Conservation (phyloP, 2,113 vertebrate genomes). For the Neodontobutis hainanensis region DNA sequence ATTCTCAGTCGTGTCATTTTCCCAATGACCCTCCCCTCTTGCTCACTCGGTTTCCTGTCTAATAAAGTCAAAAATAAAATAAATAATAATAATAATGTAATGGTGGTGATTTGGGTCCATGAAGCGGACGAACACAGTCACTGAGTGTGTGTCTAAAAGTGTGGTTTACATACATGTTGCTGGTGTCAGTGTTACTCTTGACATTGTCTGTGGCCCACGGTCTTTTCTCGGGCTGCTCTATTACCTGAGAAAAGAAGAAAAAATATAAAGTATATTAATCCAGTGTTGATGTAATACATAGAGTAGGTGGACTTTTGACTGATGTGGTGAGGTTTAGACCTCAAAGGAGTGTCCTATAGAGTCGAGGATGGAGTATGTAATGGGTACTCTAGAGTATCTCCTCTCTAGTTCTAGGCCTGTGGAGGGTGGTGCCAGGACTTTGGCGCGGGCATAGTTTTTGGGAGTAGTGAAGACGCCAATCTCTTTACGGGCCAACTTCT, state of each 20-base stretch:
- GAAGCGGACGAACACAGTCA: too few relatives aligned
- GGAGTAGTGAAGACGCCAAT: conserved; percentile 79
- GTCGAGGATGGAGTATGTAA: conserved; percentile 85
- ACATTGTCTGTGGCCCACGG: conserved; percentile 39
- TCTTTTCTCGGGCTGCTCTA: conserved; percentile 38
- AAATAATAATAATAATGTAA: too few relatives aligned
- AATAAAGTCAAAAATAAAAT: too few relatives aligned
- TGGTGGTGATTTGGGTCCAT: too few relatives aligned
- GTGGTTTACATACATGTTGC: conserved; percentile 56
- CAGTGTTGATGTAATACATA: not conserved
- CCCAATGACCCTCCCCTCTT: too few relatives aligned
- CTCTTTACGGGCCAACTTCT: conserved; percentile 86
- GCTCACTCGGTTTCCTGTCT: too few relatives aligned
- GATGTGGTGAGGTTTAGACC: conserved; percentile 59
- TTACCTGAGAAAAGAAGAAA: conserved; percentile 35
- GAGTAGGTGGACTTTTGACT: not conserved
- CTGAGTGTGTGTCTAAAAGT: not conserved
- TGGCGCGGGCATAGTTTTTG: conserved; percentile 58
- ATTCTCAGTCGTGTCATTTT: too few relatives aligned
- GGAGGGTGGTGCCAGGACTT: conserved; percentile 71
- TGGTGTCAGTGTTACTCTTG: conserved; percentile 26
- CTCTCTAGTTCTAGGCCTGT: conserved; percentile 63
- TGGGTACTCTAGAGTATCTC: conserved; percentile 80
- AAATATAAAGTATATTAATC: conserved; percentile 7
- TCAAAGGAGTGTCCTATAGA: conserved; percentile 84